Conservation (phyloP, 2,888 invertebrate genomes). For the Orthosia gothica region DNA sequence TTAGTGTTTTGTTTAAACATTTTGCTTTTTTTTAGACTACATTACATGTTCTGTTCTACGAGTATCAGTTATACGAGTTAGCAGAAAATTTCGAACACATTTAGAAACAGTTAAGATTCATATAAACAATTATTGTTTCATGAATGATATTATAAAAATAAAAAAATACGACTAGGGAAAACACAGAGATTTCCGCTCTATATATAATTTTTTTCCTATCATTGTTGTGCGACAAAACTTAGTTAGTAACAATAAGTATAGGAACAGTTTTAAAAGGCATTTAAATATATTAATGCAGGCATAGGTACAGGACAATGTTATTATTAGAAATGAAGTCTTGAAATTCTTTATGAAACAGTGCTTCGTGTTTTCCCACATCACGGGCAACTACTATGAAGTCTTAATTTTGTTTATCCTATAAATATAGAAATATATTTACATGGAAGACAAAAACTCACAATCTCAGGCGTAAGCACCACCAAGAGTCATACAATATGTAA, state of each 20-base stretch:
- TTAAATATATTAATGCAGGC: neutral
- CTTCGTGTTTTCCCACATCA: slow-evolving; percentile 47
- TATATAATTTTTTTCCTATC: slow-evolving; percentile 7
- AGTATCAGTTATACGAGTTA: neutral
- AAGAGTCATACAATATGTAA: neutral
- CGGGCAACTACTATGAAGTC: slow-evolving; percentile 35
- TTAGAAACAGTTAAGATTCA: neutral
- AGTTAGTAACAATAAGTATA: slow-evolving; percentile 8
- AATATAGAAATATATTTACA: neutral
- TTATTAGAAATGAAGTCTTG: slow-evolving; percentile 26
- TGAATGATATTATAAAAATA: neutral
- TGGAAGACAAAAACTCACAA: neutral
- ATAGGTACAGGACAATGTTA: slow-evolving; percentile 46
- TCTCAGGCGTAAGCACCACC: neutral
- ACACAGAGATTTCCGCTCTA: neutral
- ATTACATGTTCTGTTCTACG: no score
- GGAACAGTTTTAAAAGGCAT: neutral
- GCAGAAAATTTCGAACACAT: neutral
- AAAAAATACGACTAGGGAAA: neutral
- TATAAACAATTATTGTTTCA: neutral
- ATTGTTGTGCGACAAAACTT: neutral
- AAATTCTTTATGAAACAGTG: slow-evolving; percentile 34
- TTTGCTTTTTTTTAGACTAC: no score
- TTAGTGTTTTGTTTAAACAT: neutral
- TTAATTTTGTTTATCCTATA: neutral